Percentiles rank a stretch among this genome's conserved stretches.
Conservation (phyloP, 2,888 invertebrate genomes). For the Orthonychiurus folsomi region DNA sequence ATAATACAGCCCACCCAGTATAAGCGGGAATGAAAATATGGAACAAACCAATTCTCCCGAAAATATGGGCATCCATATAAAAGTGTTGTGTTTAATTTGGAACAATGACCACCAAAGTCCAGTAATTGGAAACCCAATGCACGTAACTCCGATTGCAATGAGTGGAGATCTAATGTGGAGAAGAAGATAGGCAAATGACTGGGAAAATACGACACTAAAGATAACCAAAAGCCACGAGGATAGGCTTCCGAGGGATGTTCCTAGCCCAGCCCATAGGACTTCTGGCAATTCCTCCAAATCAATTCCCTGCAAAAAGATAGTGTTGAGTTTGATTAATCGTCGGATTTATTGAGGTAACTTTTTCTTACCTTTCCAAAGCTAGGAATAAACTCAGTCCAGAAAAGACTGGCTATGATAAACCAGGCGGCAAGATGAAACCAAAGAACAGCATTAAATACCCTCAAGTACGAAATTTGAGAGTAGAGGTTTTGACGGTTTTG, state of each 20-base stretch:
- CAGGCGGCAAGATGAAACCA: conserved; percentile 31
- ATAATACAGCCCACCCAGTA: conserved; percentile 46
- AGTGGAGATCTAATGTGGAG: conserved; percentile 25
- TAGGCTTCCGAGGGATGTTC: conserved; percentile 3
- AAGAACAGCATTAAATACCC: conserved; percentile 24
- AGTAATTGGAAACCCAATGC: conserved; percentile 23
- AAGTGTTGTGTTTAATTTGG: conserved; percentile 22
- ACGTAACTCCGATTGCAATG: conserved; percentile 23
- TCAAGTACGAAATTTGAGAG: conserved; percentile 18
- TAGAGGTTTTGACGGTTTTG: neutral
- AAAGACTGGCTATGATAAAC: conserved; percentile 23
- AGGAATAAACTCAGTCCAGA: conserved; percentile 51
- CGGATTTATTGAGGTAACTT: neutral
- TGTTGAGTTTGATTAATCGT: too few species aligned
- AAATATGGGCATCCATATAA: conserved; percentile 51
- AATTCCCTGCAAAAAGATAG: conserved; percentile 22
- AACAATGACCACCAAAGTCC: conserved; percentile 33
- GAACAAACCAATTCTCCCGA: conserved; percentile 56
- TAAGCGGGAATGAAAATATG: conserved; percentile 52
- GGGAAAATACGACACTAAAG: conserved; percentile 22
- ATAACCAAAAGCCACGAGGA: conserved; percentile 9
- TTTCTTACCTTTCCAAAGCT: conserved; percentile 49
- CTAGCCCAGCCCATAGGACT: conserved; percentile 6
- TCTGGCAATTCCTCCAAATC: conserved; percentile 15
- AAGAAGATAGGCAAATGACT: conserved; percentile 27